Evolutionary conservation across 2,797 vertebrate species (phyloP), one percentile per base, ranked within the genome.

Genomic region (Schizopygopsis malacanthus): DNA sequence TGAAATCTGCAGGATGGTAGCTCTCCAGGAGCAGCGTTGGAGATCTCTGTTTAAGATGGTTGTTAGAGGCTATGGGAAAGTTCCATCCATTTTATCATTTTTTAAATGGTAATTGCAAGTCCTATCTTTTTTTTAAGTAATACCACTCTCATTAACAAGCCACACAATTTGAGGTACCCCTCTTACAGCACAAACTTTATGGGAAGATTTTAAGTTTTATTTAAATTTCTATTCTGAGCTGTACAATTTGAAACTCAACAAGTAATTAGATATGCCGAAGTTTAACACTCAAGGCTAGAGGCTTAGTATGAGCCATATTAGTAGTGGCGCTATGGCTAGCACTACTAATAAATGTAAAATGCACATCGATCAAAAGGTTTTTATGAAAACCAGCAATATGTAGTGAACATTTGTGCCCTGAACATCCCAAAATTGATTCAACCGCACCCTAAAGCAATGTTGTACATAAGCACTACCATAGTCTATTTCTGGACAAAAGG

Each of bases 381-480:
- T 67, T 52, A 54, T 67, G 20, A 12, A 84, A 47, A 22, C 54
- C 16, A 69, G 41, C 10, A 39, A 56, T 69, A 37, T 77, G 82
- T 39, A 67, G 70, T 59, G n/a, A 85, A 79, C 25, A 61, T 79
- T 79, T 28, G n/a, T 54, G 28, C 75, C 47, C 61, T 45, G 10
- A 85, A 85, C 75, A 79, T 71, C 65, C 12, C 25, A 45, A 47
- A 61, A 85, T 80, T 39, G 20, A 85, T 85, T 71, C 25, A 80
- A 47, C 52, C 20, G 20, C 76, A 63, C 83, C 77, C 77, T 80
- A 50, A 72, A 85, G 83, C 83, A 25, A 59, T 70, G 50, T 37
- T 79, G 6, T 22, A 56, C 63, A 25, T 39, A 70, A 78, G n/a
- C 41, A 79, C 83, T 37, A 71, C 75, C 83, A 37, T 79, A 20